Percentiles rank a stretch among this genome's conserved stretches.
These are phyloP conservation scores for Vultur gryphus DNA, from an alignment of 2,797 vertebrate species.

Conservation along the genomic window DNA sequence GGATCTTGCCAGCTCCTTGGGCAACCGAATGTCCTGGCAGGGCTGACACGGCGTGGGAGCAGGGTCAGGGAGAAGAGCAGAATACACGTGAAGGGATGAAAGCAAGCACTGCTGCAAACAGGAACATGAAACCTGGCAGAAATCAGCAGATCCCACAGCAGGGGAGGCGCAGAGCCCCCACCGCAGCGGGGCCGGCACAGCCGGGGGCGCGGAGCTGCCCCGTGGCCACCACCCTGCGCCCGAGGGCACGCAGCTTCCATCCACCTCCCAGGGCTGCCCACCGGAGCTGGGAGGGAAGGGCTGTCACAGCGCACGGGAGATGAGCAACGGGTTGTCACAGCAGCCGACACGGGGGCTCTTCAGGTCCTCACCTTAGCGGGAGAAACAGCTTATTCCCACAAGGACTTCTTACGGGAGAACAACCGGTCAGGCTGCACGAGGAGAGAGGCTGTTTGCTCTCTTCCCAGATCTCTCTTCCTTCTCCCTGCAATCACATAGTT, in stretches of 20 bases:
- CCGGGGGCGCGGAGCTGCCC: neutral
- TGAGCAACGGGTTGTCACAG: neutral
- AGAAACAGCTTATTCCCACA: neutral
- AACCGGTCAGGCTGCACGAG: neutral
- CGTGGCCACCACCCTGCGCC: neutral
- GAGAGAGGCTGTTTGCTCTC: too few relatives aligned
- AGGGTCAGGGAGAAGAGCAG: neutral
- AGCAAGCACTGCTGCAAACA: neutral
- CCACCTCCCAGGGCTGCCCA: neutral
- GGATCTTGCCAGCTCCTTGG: neutral
- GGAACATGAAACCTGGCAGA: neutral
- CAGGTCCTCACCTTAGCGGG: neutral
- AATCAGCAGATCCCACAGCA: neutral
- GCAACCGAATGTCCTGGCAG: neutral
- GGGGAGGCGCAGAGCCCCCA: neutral
- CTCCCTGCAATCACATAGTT: too few relatives aligned
- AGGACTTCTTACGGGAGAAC: neutral
- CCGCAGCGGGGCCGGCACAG: accelerated
- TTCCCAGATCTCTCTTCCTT: neutral
- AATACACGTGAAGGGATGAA: neutral
- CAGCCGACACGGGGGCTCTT: accelerated
- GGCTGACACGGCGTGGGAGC: accelerated
- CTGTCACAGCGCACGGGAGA: neutral
- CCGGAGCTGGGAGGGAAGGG: neutral
- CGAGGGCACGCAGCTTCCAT: too few relatives aligned